Conservation (phyloP, 2,113 vertebrate genomes). For the Callocephalon fimbriatum region DNA sequence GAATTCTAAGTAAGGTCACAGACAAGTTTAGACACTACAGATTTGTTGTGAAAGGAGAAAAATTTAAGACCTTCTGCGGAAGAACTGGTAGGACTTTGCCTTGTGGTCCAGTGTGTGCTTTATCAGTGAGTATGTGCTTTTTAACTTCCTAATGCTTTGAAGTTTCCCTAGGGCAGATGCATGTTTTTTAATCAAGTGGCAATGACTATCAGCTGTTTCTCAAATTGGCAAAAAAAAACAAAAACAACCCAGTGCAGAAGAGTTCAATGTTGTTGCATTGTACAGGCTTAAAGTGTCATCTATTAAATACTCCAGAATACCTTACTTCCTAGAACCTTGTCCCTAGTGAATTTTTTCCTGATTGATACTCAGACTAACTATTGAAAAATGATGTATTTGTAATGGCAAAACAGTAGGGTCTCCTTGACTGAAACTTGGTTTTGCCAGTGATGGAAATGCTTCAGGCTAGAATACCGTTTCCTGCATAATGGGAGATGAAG, state of each 20-base stretch:
- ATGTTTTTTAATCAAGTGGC: neutral
- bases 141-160: neutral
- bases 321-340: neutral
- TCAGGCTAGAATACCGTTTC: fast-evolving
- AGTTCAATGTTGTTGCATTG: neutral
- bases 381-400: neutral
- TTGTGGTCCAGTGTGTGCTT: neutral
- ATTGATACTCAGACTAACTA: fast-evolving
- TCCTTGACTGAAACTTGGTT: neutral
- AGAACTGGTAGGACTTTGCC: neutral
- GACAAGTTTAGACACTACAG: neutral
- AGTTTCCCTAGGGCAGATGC: neutral
- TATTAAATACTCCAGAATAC: slow-evolving; percentile 18
- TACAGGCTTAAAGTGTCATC: slow-evolving; percentile 30
- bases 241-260: neutral
- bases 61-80: neutral
- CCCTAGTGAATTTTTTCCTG: neutral
- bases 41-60: neutral
- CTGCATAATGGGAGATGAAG: fast-evolving
- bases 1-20: neutral
- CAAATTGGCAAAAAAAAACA: neutral
- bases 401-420: neutral
- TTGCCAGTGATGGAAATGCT: neutral
- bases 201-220: neutral
- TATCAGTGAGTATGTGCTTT: slow-evolving; percentile 1